Conservation (phyloP, 92 coral and sea anemone genomes). For the Parazoanthus darwini region DNA sequence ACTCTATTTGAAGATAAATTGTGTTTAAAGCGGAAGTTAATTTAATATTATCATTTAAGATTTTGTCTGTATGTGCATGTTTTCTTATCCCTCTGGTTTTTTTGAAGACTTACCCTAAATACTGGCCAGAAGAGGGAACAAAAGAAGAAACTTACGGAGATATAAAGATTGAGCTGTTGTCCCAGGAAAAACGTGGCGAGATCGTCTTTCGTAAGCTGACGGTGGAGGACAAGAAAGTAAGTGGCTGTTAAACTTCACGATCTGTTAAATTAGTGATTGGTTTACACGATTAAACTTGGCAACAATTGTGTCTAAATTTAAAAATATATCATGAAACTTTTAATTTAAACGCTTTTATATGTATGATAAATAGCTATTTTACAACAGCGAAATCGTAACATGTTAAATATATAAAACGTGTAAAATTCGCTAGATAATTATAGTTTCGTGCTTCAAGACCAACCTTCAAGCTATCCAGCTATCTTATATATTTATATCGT, state of each 20-base stretch:
- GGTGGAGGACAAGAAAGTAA: conserved; percentile 35
- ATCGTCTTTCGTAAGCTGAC: conserved; percentile 35
- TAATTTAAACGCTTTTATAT: no score
- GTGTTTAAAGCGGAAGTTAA: background rate
- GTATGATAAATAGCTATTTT: no score
- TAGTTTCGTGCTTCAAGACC: no score
- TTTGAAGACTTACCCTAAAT: conserved; percentile 38
- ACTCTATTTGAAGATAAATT: no score
- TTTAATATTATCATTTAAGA: background rate
- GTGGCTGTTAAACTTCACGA: background rate
- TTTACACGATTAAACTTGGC: background rate
- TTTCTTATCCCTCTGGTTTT: background rate
- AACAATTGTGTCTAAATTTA: background rate
- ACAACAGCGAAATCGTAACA: no score
- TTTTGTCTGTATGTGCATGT: background rate
- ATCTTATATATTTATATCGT: no score
- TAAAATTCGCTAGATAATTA: no score
- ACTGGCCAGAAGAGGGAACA: conserved; percentile 41
- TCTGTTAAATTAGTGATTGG: no score
- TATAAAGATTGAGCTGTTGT: conserved; percentile 32
- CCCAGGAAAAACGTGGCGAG: conserved; percentile 38
- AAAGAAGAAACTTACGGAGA: conserved; percentile 35
- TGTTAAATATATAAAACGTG: no score
- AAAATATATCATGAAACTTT: no score
- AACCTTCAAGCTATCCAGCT: no score